These are phyloP conservation scores for Vanessa tameamea DNA, from an alignment of 1,140 invertebrate genomes.

Conservation along the genomic window DNA sequence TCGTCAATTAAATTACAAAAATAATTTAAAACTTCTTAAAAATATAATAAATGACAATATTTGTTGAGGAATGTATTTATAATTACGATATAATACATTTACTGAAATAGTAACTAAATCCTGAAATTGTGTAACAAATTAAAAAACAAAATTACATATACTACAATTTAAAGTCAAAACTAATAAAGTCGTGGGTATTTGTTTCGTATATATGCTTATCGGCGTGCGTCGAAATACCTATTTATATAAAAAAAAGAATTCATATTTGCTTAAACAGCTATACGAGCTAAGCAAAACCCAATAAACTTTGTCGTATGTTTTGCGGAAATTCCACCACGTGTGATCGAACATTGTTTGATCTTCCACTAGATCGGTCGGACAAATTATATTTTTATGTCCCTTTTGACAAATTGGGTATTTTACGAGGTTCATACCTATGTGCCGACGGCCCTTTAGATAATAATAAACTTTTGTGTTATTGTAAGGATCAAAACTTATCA, in stretches of 20 bases:
- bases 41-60: no score
- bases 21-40: no score
- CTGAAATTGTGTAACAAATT: no score
- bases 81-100: no score
- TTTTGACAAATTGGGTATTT: slow-evolving; percentile 59
- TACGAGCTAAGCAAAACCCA: neutral
- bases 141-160: no score
- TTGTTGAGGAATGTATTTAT: no score
- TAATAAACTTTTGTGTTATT: slow-evolving; percentile 38
- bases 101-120: no score
- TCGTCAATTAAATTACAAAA: no score
- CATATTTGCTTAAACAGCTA: neutral
- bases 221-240: neutral
- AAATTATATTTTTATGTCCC: slow-evolving; percentile 49
- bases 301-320: neutral
- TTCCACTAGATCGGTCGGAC: slow-evolving; percentile 27
- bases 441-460: slow-evolving; percentile 24
- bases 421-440: slow-evolving; percentile 38
- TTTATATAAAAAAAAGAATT: neutral
- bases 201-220: no score
- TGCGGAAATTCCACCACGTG: slow-evolving; percentile 15
- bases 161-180: no score
- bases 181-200: no score
- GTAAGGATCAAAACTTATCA: slow-evolving; percentile 25
- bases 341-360: slow-evolving; percentile 19